Base-by-base conservation (phyloP, 1,140 invertebrate species). In the Pentalonia nigronervosa region DNA sequence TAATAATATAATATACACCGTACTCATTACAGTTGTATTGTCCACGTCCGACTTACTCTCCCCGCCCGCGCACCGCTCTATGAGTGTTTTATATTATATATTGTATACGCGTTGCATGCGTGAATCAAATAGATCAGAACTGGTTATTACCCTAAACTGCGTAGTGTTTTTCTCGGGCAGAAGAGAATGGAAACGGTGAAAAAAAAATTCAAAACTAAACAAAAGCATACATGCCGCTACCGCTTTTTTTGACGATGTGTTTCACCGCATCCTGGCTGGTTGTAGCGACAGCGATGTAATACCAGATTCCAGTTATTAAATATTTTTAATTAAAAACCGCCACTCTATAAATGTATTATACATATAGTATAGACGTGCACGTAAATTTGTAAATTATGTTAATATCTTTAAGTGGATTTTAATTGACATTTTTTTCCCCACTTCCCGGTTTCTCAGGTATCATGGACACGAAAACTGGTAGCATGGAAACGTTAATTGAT, bases 381-480 rank as follows among this genome's bases (percentile, higher is more conserved):
- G 56, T 91, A 47, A 76, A 91, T 76, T 45, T 84, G 47, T 86
- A 84, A 83, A 86, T 93, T 93, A 93, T 93, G 91, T 93, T 93
- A 86, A 93, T 93, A 14, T 93, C 21, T 93, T 93, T 45, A 86
- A 93, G 91, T 56, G 81, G 91, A 86, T 93, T 93, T 84, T 93
- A 86, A 86, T 93, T 93, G 91, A 93, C 47, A 93, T 56, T 83
- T 76, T 81, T 41, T 81, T 34, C 9, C 11, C 25, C 30, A 25
- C 96, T 96, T 67, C 95, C 67, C 47, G n/a, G 9, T 83, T 93
- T 93, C 53, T 47, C 48, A 93, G 91, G 91, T 50, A 86, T 93
- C 41, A 48, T 86, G 34, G 81, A 93, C 23, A 30, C 81, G 48
- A 93, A 93, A 93, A 93, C 91, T 84, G 34, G 81, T 86, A 93